Evolutionary conservation across 2,113 vertebrate species (phyloP), one percentile per base, ranked within the genome.

Genomic region (Alaudala cheleensis): DNA sequence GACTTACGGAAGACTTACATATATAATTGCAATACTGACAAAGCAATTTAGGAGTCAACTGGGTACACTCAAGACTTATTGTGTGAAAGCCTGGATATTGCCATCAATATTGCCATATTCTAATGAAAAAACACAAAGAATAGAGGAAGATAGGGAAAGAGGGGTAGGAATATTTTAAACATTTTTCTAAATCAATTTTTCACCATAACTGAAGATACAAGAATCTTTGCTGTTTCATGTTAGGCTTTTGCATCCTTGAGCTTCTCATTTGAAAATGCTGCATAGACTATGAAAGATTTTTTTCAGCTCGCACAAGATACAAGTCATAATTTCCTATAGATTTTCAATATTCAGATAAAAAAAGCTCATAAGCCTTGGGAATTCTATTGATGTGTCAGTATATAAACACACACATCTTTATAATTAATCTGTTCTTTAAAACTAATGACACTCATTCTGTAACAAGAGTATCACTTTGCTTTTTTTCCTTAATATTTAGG

Each of bases 21-120:
- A 81, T 86, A 97, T 87, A 94, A 96, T 31, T 87, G 93, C 93
- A 93, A 94, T 92, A 90, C 25, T 81, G 87, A 95, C 77, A 92
- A 65, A 93, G 72, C 11, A 37, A 90, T 92, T 84, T 70, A 80
- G 92, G 83, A 90, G 71, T 73, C 71, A 94, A 70, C 53, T 94
- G 93, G 82, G 37, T 72, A 88, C 87, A 89, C 67, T 86, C 39
- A 67, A 72, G 88, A 95, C 66, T 94, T 88, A 89, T 92, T 96
- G 67, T 90, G 95, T 39, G 96, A 97, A 98, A 98, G 98, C 98
- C 98, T 98, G 98, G 97, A 97, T 98, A 97, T 97, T 98, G 98
- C 96, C 97, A 97, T 97, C 97, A 98, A 97, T 98, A 98, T 97
- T 97, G 96, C 95, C 97, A 97, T 98, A 97, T 94, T 98, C 97